Base-by-base conservation (phyloP, 2,113 vertebrate species). In the Laterallus jamaicensis region DNA sequence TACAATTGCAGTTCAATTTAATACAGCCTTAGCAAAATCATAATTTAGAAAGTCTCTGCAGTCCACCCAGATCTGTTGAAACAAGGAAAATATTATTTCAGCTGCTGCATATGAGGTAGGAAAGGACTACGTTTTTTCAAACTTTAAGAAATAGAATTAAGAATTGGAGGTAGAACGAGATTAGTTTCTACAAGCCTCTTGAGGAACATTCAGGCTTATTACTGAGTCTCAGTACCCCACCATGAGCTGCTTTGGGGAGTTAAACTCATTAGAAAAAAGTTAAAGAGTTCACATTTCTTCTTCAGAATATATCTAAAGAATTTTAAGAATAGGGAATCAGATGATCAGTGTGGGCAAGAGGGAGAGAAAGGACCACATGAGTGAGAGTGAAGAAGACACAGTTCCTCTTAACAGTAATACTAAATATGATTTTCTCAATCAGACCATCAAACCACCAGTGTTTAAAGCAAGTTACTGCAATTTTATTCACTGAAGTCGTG, bases 261-360 rank as follows among this genome's bases (percentile, higher is more conserved):
- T 84, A 75, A 84, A 91, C 74, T 87, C 81, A 54, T 68, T 75
- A 81, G 78, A 35, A 92, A 94, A 77, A 87, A 89, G 78, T 82
- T 8, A 3, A 42, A 81, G 60, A 32, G 17, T 71, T 91, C 69
- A 37, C 52, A 64, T 92, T 91, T 94, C 47, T 31, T 40, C 74
- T 89, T 96, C 82, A 80, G 86, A 90, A 76, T 56, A 13, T 47
- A 52, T 42, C 42, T 73, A 54, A 54, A 28, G 14, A 54, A 4
- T 92, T 95, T 89, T 84, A 77, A 37, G 73, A 86, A 75, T 6
- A 40, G 62, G 20, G 39, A 54, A 92, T 52, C 3, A 3, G 63
- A 22, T 77, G 54, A 73, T 92, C 39, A 39, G 32, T 62, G 73
- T 26, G 88, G 70, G 44, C 35, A 91, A 91, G 68, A n/a, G 50